Base-by-base conservation (phyloP, 2,888 invertebrate genomes). In the Operophtera brumata region DNA sequence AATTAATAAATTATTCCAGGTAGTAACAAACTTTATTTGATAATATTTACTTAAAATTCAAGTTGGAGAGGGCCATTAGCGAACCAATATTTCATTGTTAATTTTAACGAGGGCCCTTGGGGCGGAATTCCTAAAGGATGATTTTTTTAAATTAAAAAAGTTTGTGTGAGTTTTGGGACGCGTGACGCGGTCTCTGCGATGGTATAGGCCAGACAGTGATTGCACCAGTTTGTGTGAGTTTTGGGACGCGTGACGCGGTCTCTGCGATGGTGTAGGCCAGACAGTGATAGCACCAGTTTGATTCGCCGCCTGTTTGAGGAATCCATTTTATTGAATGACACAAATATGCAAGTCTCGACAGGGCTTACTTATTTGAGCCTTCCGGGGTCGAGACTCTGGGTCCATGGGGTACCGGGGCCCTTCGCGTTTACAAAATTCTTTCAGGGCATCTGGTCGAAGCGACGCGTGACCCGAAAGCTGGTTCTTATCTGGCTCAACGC, bases 101-200 rank as follows among this genome's bases (percentile, higher is more conserved):
- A 80, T 78, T 78, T 75, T 75, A 78, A 77, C 77, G 76, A 77
- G 74, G 55, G 62, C 61, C 63, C 62, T 56, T 48, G 42, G 37
- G 57, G 53, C 49, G 52, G 61, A 59, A 71, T 67, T 69, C 66
- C 67, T 67, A 53, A 57, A 66, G 69, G 76, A 69, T 72, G 67
- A 67, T 71, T 77, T 79, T 81, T 75, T 72, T 73, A 86, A 85
- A 86, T 86, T 85, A 86, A 86, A 86, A 86, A 86, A 85, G 85
- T 86, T 86, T 70, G 51, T 54, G 67, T 54, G 53, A 53, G 57
- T 65, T 55, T 59, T 58, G 61, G 62, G 51, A 48, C 45, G 44
- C 45, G 56, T 48, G 47, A 70, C 62, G 59, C 57, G 57, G 62
- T 62, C 60, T 65, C 67, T 65, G 44, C 70, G 63, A 67, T 67